Percentiles rank a stretch among this genome's conserved stretches.
Evolutionary conservation across 2,888 invertebrate genomes (phyloP).

Genomic region (Chrysodeixis includens): DNA sequence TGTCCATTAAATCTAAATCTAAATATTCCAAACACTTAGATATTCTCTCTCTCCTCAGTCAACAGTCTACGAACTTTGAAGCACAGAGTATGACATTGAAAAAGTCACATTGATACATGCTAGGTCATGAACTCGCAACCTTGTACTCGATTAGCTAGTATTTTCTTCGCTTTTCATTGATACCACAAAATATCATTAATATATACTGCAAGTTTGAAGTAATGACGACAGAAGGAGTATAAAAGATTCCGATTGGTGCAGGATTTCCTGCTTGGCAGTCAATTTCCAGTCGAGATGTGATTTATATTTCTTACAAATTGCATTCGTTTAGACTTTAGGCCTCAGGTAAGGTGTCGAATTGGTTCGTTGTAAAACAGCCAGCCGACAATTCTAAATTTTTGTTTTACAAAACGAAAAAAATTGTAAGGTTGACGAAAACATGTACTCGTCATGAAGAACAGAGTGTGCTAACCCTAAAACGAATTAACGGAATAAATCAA

Average conservation of each 20-base stretch:
- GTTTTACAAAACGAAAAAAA: too few relatives aligned
- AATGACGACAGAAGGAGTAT: background rate
- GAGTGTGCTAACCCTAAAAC: background rate
- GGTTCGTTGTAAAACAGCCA: too few relatives aligned
- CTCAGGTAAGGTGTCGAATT: background rate
- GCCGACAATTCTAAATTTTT: too few relatives aligned
- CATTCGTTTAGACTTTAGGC: background rate
- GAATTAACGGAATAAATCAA: slow-evolving; percentile 20
- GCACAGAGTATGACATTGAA: background rate
- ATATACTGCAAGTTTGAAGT: background rate
- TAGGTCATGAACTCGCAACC: slow-evolving; percentile 3
- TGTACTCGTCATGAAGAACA: background rate
- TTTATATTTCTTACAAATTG: background rate
- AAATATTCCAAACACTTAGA: background rate
- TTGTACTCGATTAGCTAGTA: background rate
- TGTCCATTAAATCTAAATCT: background rate
- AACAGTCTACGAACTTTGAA: background rate
- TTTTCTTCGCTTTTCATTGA: background rate
- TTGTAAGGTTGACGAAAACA: background rate
- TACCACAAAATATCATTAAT: background rate
- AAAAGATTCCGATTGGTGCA: background rate
- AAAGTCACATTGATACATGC: slow-evolving; percentile 5
- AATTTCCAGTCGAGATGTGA: slow-evolving; percentile 1
- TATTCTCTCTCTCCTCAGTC: background rate
- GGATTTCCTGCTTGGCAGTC: background rate